These are phyloP conservation scores for Diacarnus erythraeanus DNA, from an alignment of 37 sponge, comb jelly and placozoan species.

Conservation along the genomic window DNA sequence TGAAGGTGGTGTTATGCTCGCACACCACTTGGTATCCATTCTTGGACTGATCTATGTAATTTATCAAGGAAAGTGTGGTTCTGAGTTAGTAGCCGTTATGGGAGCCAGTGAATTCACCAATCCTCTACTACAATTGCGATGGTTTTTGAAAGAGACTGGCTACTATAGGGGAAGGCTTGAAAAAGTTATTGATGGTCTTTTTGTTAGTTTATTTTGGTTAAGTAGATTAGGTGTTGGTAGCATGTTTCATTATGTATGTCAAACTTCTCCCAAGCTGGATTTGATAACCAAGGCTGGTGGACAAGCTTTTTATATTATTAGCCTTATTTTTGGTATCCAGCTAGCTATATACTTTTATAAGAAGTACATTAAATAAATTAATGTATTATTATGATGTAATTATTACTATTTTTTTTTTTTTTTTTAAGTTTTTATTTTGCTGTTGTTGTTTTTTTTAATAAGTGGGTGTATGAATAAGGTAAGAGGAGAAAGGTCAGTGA, in stretches of 20 bases:
- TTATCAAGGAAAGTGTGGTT: conserved; percentile 47
- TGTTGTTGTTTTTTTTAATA: neutral
- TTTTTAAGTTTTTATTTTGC: neutral
- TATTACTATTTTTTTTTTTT: neutral
- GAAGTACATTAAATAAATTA: conserved; percentile 15
- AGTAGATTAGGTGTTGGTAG: conserved; percentile 57
- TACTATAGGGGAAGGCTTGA: conserved; percentile 36
- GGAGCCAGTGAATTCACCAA: conserved; percentile 87
- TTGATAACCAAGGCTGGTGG: conserved; percentile 54
- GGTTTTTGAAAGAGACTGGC: conserved; percentile 65
- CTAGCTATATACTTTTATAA: conserved; percentile 32
- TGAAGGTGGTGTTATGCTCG: conserved; percentile 79
- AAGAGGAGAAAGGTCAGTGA: too few species aligned
- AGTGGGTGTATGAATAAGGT: too few species aligned
- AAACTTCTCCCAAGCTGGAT: conserved; percentile 38
- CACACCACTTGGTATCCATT: conserved; percentile 85
- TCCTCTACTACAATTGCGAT: conserved; percentile 78
- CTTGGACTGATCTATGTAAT: conserved; percentile 49
- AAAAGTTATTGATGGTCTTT: conserved; percentile 30
- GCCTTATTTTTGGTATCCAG: conserved; percentile 64
- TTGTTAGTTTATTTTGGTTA: conserved; percentile 34
- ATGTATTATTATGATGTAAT: neutral
- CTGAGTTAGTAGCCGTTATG: conserved; percentile 67
- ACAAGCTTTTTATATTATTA: conserved; percentile 60
- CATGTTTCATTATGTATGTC: conserved; percentile 34